Base-by-base conservation (phyloP, 2,888 invertebrate genomes). In the Eristalinus sepulchralis region DNA sequence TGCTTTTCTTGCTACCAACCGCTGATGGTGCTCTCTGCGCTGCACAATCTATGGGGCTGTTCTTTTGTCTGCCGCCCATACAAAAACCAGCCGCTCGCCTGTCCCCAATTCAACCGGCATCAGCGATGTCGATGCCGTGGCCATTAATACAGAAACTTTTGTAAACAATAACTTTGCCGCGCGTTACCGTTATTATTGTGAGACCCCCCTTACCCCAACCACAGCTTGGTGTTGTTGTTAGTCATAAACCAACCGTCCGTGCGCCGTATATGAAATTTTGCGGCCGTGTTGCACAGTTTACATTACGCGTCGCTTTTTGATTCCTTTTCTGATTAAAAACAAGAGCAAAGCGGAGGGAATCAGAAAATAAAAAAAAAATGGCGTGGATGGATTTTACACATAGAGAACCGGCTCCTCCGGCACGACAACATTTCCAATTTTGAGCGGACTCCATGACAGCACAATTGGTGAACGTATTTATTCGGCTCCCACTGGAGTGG, bases 361-460 rank as follows among this genome's bases (percentile, higher is more conserved):
- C 67, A 17, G 36, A 24, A 55, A n/a, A 75, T 20, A 66, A 17
- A 24, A 59, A 64, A 27, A 17, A 10, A 34, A 63, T 57, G 57
- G 31, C 2, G 36, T 68, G 39, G 66, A 68, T 34, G 53, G 17
- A 17, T 17, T 39, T 67, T 67, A 66, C 66, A 72, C 71, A 78
- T 62, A 83, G 20, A 62, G 17, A 83, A 83, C 83, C 83, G 72
- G 77, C 78, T 78, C 57, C 17, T 57, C 57, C 31, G 62, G 66
- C 53, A 72, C 33, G 78, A 72, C 72, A 72, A 72, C 83, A 78
- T 78, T 83, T 82, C 24, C 71, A 72, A 78, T 83, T 83, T 67
- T 53, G 72, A 63, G 77, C 83, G 67, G 39, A 55, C 66, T 66
- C 62, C 55, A 27, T 67, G 71, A 67, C 55, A 57, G 72, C 77